Base-by-base conservation (phyloP, 2,797 vertebrate genomes). In the Discoglossus pictus region DNA sequence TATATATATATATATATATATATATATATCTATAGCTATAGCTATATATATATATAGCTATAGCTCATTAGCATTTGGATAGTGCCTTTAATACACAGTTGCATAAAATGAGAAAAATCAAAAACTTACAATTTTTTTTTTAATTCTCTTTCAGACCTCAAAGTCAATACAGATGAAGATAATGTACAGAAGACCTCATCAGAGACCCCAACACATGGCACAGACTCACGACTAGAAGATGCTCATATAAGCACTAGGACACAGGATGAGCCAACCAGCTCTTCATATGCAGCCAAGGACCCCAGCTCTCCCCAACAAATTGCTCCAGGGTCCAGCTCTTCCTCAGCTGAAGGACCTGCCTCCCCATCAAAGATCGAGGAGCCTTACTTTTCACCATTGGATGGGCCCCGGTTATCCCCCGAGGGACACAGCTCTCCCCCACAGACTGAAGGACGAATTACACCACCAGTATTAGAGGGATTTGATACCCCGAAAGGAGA, bases 401-500 rank as follows among this genome's bases (percentile, higher is more conserved):
- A 64, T 15, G 60, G 36, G 35, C 46, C 68, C 17, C 48, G 43
- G 56, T 59, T 71, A 64, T 15, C 61, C 11, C 54, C 8, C 58
- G 68, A 58, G 18, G 60, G 54, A 13, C 52, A 63, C 16, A 56
- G 36, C 42, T 51, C 46, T 16, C 39, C 56, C 31, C 11, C 39
- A 59, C 38, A 59, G 7, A 65, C 43, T 24, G 61, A 64, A 50
- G 48, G 8, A 6, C 52, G 24, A 13, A 36, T 17, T 36, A 31
- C 51, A 39, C 48, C 68, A 18, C 52, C 62, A 23, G 11, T 20
- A 6, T 27, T 17, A 18, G 60, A 44, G 10, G 55, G 44, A 8
- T 8, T 17, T 5, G 38, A 2, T 12, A 43, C 53, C 13, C 43
- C 24, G 36, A 71, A 71, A 51, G 46, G 38, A 36, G 43, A 56